Conservation (phyloP, 2,797 vertebrate genomes). For the Acomys russatus region DNA sequence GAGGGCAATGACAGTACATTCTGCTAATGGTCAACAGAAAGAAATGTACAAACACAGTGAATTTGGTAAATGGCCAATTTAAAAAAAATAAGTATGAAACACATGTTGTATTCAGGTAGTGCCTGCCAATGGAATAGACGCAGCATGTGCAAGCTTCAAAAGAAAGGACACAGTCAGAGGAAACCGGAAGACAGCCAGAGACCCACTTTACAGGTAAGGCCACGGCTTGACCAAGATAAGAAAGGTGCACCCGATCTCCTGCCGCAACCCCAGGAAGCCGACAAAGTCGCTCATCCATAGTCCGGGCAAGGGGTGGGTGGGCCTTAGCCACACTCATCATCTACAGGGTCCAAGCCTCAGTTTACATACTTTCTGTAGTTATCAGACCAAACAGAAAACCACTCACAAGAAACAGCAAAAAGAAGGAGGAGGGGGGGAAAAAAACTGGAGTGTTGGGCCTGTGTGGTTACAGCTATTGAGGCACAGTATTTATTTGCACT, state of each 20-base stretch:
- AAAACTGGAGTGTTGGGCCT: neutral
- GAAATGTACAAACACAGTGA: neutral
- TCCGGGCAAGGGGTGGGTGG: no score
- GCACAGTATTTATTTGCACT: neutral
- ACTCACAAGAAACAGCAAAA: neutral
- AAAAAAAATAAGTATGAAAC: conserved; percentile 14
- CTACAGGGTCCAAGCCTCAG: neutral
- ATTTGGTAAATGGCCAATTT: neutral
- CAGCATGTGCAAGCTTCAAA: neutral
- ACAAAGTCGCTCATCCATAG: neutral
- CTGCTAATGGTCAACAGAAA: neutral
- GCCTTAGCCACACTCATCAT: neutral
- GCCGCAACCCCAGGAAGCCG: neutral
- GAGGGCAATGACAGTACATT: neutral
- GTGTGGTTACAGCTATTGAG: neutral
- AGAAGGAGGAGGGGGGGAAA: no score
- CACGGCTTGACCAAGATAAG: neutral
- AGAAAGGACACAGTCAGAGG: neutral
- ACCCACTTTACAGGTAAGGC: neutral
- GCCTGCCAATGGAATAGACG: neutral
- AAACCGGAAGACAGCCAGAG: neutral
- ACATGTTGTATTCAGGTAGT: neutral
- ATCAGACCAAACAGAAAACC: neutral
- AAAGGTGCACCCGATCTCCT: neutral
- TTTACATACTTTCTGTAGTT: neutral